Evolutionary conservation across 2,113 vertebrate genomes (phyloP), one percentile per base, ranked within the genome.

Genomic region (Suricata suricatta): DNA sequence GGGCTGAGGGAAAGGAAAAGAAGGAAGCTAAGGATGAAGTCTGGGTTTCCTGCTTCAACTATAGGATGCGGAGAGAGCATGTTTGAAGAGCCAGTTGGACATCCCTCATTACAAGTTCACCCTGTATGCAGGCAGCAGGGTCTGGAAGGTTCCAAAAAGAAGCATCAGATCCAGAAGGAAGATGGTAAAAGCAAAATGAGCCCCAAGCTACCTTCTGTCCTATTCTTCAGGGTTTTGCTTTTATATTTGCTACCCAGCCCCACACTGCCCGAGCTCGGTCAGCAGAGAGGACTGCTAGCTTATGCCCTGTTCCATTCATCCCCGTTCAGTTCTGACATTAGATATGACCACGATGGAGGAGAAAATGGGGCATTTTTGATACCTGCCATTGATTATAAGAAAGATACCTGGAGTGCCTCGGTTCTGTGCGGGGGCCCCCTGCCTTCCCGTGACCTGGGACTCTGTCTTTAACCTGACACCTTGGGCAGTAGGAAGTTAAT

Each of bases 181-280:
- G 4, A 50, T 19, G 35, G 31, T 10, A 2, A 82, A 33, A 15
- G 29, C 57, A 38, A 77, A 44, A 17, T 1, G 57, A 52, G 17
- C n/a, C 35, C 52, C 7, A 12, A 3, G 31, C 10, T 1, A 1
- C 10, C 21, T 11, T 41, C 31, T 44, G 10, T 4, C 54, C 5
- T 29, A 33, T 7, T 9, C 27, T 54, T 16, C 31, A 21, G 64
- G 21, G 47, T 77, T 25, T 47, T 29, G 11, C 50, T 21, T 41
- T 25, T 16, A 3, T 16, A 3, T 54, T 64, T 60, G 14, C 35
- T 68, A 11, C 23, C 50, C 21, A 69, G 11, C 12, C 54, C 50
- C 27, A 50, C 9, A 38, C 29, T 33, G 1, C 7, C 35, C 35
- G 29, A 38, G 31, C 41, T 35, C 44, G 41, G 2, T 60, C n/a